Conservation (phyloP, 1,140 invertebrate genomes). For the Lepidurus packardi region DNA sequence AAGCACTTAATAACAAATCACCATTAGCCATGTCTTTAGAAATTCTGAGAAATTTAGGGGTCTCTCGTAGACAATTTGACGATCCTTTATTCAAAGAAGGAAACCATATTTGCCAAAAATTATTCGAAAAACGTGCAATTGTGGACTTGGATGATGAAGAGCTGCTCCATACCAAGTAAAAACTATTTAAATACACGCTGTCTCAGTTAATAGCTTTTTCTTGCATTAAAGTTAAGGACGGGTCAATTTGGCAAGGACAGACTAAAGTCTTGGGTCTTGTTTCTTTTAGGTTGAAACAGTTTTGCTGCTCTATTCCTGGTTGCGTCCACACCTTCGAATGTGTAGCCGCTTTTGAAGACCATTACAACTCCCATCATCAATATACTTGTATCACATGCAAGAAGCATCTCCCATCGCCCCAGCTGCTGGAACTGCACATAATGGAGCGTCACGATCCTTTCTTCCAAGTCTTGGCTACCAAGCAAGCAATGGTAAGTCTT, state of each 20-base stretch:
- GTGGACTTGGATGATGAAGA: constrained; percentile 46
- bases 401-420: constrained; percentile 54
- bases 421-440: constrained; percentile 63
- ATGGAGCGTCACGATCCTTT: constrained; percentile 63
- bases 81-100: constrained; percentile 46
- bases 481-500: constrained; percentile 56
- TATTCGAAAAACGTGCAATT: constrained; percentile 44
- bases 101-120: constrained; percentile 41
- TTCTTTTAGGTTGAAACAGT: constrained; percentile 44
- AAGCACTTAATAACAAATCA: background rate
- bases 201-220: constrained; percentile 26
- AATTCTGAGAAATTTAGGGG: constrained; percentile 36
- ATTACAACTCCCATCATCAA: constrained; percentile 49
- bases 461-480: constrained; percentile 55
- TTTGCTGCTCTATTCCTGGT: constrained; percentile 45
- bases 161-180: constrained; percentile 43
- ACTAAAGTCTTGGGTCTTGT: constrained; percentile 40
- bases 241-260: constrained; percentile 30
- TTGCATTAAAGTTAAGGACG: background rate
- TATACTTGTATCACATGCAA: constrained; percentile 52
- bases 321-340: constrained; percentile 46
- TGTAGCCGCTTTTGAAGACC: constrained; percentile 48
- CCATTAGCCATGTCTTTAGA: background rate
- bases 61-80: constrained; percentile 42
- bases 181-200: constrained; percentile 22